phyloP scores from a whole-genome alignment of 2,797 vertebrate species.

The Chelon auratus region DNA sequence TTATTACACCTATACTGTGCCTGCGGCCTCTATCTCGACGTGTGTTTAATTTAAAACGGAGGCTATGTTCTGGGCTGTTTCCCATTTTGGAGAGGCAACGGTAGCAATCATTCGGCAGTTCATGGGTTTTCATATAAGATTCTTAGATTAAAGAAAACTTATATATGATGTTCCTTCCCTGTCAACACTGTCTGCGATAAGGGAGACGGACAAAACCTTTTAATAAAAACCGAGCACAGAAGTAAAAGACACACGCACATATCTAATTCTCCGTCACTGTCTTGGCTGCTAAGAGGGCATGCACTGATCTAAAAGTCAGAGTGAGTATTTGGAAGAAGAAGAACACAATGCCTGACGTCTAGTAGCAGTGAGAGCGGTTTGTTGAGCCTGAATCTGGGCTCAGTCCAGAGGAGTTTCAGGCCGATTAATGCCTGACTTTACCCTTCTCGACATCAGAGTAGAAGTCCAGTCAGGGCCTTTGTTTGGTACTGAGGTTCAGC shows the following conservation, averaged over 20 bases:
- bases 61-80: conserved; percentile 35
- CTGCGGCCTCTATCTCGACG: conserved; percentile 30
- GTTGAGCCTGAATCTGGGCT: conserved; percentile 7
- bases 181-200: conserved; percentile 68
- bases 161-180: conserved; percentile 63
- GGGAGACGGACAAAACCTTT: conserved; percentile 68
- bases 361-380: conserved; percentile 37
- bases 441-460: too few species aligned
- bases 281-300: conserved; percentile 54
- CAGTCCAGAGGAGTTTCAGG: too few species aligned
- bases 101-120: conserved; percentile 55
- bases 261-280: conserved; percentile 73
- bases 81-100: conserved; percentile 37
- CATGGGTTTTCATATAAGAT: conserved; percentile 69
- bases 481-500: too few species aligned
- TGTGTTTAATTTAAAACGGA: conserved; percentile 68
- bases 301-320: conserved; percentile 62
- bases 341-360: conserved; percentile 50
- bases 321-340: conserved; percentile 55
- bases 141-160: conserved; percentile 69
- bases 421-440: too few species aligned
- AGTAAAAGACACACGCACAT: conserved; percentile 46
- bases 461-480: too few species aligned
- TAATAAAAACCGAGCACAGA: conserved; percentile 62
- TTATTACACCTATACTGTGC: conserved; percentile 60